phyloP scores from a whole-genome alignment of 2,797 vertebrate genomes.

The Rhinoraja longicauda region DNA sequence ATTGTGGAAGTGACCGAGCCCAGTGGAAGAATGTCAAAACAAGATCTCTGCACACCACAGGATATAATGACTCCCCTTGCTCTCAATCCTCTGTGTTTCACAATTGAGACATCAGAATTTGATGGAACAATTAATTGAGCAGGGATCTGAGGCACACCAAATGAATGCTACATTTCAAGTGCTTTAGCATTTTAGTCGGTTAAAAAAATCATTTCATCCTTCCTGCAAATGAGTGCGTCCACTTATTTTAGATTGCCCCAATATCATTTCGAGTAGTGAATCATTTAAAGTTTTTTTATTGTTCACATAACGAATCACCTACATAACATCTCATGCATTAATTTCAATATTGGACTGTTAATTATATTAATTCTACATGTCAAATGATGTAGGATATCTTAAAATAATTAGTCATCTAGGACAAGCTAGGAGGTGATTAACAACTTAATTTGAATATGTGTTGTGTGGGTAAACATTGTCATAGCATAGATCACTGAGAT shows the following conservation, averaged over 20 bases:
- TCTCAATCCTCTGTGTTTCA: background rate
- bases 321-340: background rate
- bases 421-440: background rate
- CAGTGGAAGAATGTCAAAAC: conserved; percentile 25
- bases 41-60: background rate
- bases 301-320: background rate
- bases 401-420: conserved; percentile 23
- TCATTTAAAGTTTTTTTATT: background rate
- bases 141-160: background rate
- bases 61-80: background rate
- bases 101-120: conserved; percentile 18
- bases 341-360: background rate
- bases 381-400: background rate
- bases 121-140: background rate
- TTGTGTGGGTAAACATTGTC: conserved; percentile 6
- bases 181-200: background rate
- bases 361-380: conserved; percentile 3
- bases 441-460: background rate
- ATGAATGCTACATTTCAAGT: background rate
- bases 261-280: background rate
- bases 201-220: background rate
- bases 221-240: background rate
- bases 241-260: background rate
- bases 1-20: conserved; percentile 17
- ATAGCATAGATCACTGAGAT: background rate